Evolutionary conservation across 2,888 invertebrate genomes (phyloP).

Genomic region (Zygogramma bicolorata): DNA sequence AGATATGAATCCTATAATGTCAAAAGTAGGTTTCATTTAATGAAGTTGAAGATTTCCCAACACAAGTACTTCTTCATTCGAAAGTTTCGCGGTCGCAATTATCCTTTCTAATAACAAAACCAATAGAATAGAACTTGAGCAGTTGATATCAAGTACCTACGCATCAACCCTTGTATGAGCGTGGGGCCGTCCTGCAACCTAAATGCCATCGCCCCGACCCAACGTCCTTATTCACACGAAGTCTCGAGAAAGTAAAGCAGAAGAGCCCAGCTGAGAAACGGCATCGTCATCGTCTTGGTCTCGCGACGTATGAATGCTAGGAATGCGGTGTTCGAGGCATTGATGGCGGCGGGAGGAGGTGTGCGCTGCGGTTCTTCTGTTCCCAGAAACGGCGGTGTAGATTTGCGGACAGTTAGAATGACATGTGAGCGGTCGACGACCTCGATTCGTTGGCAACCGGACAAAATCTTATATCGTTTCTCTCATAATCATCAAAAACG

Average conservation of each 20-base stretch:
- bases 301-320: slow-evolving; percentile 23
- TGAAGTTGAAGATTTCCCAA: no score
- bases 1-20: no score
- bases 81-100: no score
- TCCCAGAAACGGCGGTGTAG: slow-evolving; percentile 60
- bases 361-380: slow-evolving; percentile 63
- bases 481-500: not conserved
- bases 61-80: no score
- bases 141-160: no score
- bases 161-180: not conserved
- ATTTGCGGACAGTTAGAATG: slow-evolving; percentile 67
- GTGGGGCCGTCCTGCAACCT: not conserved
- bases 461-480: not conserved
- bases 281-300: not conserved
- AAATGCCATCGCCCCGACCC: not conserved
- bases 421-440: slow-evolving; percentile 68
- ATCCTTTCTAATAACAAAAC: no score
- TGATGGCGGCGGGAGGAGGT: slow-evolving; percentile 44
- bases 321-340: slow-evolving; percentile 47
- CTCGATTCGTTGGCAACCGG: slow-evolving; percentile 47
- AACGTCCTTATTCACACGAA: not conserved
- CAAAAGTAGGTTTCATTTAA: no score
- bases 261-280: slow-evolving; percentile 10
- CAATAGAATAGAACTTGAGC: no score
- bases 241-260: not conserved